Percentiles rank a stretch among this genome's conserved stretches.
Evolutionary conservation across 2,888 invertebrate genomes (phyloP).

Genomic region (Notodonta ziczac): DNA sequence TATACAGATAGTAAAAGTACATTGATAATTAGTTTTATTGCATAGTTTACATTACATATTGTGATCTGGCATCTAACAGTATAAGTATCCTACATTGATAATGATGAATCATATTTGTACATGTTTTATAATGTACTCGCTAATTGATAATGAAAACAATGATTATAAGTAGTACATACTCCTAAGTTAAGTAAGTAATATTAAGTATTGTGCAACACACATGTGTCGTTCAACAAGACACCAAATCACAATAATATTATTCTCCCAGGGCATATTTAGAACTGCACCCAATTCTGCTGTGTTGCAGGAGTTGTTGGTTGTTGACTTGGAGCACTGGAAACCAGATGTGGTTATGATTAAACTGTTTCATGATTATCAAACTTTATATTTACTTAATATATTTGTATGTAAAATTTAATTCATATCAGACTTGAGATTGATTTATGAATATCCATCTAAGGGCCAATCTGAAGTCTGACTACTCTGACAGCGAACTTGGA

Average conservation of each 20-base stretch:
- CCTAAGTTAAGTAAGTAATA: slow-evolving; percentile 65
- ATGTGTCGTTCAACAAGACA: slow-evolving; percentile 52
- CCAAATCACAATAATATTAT: slow-evolving; percentile 59
- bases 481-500: too few species aligned
- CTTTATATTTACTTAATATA: too few species aligned
- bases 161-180: slow-evolving; percentile 45
- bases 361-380: not conserved
- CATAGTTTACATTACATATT: slow-evolving; percentile 43
- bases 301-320: slow-evolving; percentile 71
- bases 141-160: slow-evolving; percentile 23
- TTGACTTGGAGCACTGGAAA: slow-evolving; percentile 65
- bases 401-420: too few species aligned
- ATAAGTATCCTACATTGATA: slow-evolving; percentile 31
- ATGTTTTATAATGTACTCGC: slow-evolving; percentile 11
- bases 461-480: too few species aligned
- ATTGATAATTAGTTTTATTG: slow-evolving; percentile 55
- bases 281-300: slow-evolving; percentile 81
- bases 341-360: not conserved
- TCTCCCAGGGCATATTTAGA: slow-evolving; percentile 52
- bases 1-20: slow-evolving; percentile 69
- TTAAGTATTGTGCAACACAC: slow-evolving; percentile 76
- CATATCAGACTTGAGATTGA: too few species aligned
- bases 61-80: slow-evolving; percentile 58
- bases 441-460: too few species aligned
- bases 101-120: slow-evolving; percentile 24